Conservation (phyloP, 2,797 vertebrate genomes). For the Uromys caudimaculatus region DNA sequence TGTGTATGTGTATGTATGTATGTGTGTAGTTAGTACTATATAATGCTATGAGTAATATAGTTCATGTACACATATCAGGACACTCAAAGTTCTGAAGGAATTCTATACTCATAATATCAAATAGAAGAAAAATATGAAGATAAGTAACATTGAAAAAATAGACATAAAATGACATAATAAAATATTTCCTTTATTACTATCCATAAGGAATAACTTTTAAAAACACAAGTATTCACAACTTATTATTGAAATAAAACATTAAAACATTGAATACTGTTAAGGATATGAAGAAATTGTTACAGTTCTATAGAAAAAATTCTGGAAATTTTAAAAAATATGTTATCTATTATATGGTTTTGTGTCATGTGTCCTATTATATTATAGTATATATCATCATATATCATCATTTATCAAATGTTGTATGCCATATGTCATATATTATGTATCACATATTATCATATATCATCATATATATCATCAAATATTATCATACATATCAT, state of each 20-base stretch:
- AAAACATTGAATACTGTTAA: background rate
- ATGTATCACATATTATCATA: no score
- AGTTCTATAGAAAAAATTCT: background rate
- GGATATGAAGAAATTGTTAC: background rate
- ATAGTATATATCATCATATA: no score
- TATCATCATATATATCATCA: no score
- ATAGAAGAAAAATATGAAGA: background rate
- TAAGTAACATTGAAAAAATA: background rate
- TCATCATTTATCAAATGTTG: no score
- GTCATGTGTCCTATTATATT: no score
- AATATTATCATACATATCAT: no score
- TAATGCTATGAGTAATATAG: background rate
- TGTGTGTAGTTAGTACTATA: background rate
- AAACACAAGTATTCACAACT: background rate
- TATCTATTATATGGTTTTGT: no score
- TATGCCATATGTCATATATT: no score
- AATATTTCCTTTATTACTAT: background rate
- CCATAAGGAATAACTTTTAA: background rate
- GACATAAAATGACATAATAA: background rate
- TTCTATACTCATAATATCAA: background rate
- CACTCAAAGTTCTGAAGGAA: background rate
- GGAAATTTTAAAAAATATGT: background rate
- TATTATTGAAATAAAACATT: background rate
- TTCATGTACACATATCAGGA: no score
- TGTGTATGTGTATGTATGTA: background rate